phyloP scores from a whole-genome alignment of 2,797 vertebrate species.

The Lagorchestes hirsutus region DNA sequence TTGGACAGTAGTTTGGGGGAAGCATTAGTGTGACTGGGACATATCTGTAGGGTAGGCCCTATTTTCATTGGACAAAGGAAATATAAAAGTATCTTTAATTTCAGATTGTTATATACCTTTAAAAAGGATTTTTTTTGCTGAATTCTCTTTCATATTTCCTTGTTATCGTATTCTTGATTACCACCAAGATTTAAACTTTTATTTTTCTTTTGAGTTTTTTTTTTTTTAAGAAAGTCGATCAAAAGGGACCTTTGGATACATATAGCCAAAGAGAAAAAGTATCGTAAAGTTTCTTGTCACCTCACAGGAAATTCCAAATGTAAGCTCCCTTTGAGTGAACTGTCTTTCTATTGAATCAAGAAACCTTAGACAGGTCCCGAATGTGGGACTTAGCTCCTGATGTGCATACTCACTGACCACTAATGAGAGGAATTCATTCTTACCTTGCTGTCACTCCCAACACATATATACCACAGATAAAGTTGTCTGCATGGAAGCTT shows the following conservation, averaged over 20 bases:
- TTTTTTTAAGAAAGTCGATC: rapidly evolving
- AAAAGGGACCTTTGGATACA: rapidly evolving
- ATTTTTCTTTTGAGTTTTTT: too few species aligned
- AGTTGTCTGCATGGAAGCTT: not conserved
- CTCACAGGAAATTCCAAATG: rapidly evolving
- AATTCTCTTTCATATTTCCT: not conserved
- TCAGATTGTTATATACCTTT: not conserved
- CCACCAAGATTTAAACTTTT: not conserved
- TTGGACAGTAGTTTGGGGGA: rapidly evolving
- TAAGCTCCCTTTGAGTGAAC: rapidly evolving
- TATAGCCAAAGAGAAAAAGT: too few species aligned
- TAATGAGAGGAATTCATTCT: not conserved
- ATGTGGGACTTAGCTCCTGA: too few species aligned
- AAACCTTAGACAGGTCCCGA: rapidly evolving
- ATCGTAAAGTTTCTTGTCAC: not conserved
- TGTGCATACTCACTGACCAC: not conserved
- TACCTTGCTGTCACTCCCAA: not conserved
- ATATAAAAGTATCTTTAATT: not conserved
- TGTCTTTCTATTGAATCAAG: not conserved
- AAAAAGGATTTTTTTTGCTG: not conserved
- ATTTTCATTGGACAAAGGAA: not conserved
- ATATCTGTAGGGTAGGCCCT: not conserved
- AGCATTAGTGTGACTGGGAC: not conserved
- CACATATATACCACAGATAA: not conserved
- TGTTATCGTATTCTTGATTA: rapidly evolving